phyloP scores from a whole-genome alignment of 2,113 vertebrate species.

The Scomber japonicus region DNA sequence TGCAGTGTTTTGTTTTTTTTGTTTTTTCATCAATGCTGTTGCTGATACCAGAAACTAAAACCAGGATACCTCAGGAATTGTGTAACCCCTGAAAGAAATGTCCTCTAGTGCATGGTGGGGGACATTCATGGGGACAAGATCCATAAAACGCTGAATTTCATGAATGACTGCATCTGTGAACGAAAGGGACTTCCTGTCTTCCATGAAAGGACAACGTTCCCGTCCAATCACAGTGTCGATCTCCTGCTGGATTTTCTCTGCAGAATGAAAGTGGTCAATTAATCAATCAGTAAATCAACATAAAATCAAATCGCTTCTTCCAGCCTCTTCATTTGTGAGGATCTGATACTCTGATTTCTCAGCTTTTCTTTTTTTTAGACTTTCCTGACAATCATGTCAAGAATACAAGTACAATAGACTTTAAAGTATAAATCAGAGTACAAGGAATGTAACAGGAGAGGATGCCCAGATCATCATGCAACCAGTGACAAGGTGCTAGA shows the following conservation, averaged over 20 bases:
- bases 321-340: no score
- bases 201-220: slow-evolving; percentile 80
- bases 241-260: slow-evolving; percentile 87
- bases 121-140: slow-evolving; percentile 66
- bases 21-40: neutral
- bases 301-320: no score
- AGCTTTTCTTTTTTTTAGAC: no score
- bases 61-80: slow-evolving; percentile 73
- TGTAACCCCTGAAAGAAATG: slow-evolving; percentile 76
- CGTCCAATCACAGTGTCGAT: slow-evolving; percentile 84
- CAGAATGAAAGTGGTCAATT: neutral
- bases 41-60: neutral
- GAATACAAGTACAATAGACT: no score
- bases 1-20: neutral
- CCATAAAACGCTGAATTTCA: slow-evolving; percentile 74
- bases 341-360: no score
- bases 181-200: slow-evolving; percentile 80
- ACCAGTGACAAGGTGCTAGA: no score
- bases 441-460: neutral
- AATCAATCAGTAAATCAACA: no score
- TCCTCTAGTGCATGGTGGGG: slow-evolving; percentile 68
- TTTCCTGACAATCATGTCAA: no score
- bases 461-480: no score
- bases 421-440: neutral
- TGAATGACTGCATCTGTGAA: slow-evolving; percentile 78